Base-by-base conservation (phyloP, 2,113 vertebrate species). In the Formicarius rufipectus region DNA sequence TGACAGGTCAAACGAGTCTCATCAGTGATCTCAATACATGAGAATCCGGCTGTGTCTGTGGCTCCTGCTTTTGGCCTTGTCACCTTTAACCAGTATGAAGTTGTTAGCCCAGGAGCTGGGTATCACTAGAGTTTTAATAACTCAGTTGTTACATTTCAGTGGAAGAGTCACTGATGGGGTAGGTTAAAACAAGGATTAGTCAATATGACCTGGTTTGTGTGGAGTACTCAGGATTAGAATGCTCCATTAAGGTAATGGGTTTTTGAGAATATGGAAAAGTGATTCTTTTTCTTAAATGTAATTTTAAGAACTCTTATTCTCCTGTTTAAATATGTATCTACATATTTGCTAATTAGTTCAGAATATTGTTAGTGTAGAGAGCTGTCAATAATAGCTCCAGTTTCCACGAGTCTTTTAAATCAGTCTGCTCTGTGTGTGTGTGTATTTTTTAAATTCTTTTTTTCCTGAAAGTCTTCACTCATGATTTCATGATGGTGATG, bases 1-100 rank as follows among this genome's bases (percentile, higher is more conserved):
- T 97, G 96, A 89, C 89, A 89, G 94, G 88, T 93, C 95, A 95
- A 96, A 93, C 0, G 6, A 90, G 83, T 95, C 76, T 93, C 90
- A 95, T 81, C 72, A 86, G 90, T 92, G 95, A 81, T 92, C 72
- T 93, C 94, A 92, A 16, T 92, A 45, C 68, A 74, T 80, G 86
- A 96, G 93, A 95, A 97, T 95, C 73, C 0, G 22, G 10, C 68
- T 80, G 27, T 84, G 79, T 58, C n/a, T 80, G 59, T 94, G 75
- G 50, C 42, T 97, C 37, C 92, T 93, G 58, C 42, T 88, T 78
- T 88, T 96, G 75, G 83, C 72, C 92, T 88, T 95, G 86, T 89
- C 94, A 90, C 90, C 92, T 94, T 86, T 81, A 85, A 92, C 72
- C 68, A 90, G 2, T 74, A 30, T 59, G 72, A 90, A 86, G 39